phyloP scores from a whole-genome alignment of 2,888 invertebrate genomes.

The Dioctria linearis region DNA sequence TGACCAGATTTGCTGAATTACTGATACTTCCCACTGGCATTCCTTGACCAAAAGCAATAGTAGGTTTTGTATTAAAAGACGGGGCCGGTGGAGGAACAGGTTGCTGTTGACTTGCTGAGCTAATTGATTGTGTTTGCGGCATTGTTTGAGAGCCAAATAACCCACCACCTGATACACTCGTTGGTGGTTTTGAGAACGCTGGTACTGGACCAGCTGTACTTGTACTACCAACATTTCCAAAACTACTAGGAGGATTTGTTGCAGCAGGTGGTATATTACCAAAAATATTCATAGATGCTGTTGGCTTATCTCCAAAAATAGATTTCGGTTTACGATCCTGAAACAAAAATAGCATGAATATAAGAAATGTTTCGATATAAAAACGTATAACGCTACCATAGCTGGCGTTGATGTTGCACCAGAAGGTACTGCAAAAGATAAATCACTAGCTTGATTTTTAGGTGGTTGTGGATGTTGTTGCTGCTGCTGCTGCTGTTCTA shows the following conservation, averaged over 20 bases:
- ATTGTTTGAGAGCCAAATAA: neutral
- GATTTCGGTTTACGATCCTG: conserved; percentile 51
- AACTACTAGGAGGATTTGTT: conserved; percentile 57
- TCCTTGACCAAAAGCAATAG: neutral
- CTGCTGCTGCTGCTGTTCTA: neutral
- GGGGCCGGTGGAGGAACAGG: neutral
- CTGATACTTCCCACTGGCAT: neutral
- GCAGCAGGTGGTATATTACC: conserved; percentile 22
- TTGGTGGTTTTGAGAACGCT: conserved; percentile 12
- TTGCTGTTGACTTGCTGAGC: neutral
- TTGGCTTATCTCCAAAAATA: conserved; percentile 32
- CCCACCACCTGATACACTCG: neutral
- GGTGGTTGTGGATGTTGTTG: no score
- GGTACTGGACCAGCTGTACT: conserved; percentile 31
- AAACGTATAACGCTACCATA: conserved; percentile 55
- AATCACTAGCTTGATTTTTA: conserved; percentile 49
- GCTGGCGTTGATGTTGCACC: conserved; percentile 67
- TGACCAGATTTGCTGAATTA: neutral
- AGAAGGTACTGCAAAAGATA: conserved; percentile 64
- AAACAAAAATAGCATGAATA: conserved; percentile 3
- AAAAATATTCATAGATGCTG: conserved; percentile 58
- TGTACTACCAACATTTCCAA: neutral
- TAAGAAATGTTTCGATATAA: neutral
- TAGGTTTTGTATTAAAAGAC: conserved; percentile 12
- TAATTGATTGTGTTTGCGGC: neutral